A percentile compares a stretch with the other conserved stretches of the same genome.
Conservation (phyloP, 2,113 vertebrate genomes). For the Tretioscincus oriximinensis region DNA sequence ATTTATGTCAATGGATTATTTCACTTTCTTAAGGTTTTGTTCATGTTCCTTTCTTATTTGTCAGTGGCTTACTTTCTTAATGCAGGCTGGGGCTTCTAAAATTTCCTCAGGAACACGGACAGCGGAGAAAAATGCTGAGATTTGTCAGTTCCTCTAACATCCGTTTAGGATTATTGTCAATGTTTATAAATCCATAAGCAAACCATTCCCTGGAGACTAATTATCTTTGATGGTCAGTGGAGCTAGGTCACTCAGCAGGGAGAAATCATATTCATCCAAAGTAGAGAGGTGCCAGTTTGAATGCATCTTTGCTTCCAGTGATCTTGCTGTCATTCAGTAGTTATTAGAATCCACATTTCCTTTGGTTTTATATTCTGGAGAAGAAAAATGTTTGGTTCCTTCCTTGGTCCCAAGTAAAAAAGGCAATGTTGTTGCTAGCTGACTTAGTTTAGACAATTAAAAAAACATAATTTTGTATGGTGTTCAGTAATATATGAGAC, state of each 20-base stretch:
- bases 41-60: constrained; percentile 62
- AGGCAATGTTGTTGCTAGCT: too few relatives aligned
- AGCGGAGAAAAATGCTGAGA: constrained; percentile 64
- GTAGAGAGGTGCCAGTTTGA: constrained; percentile 45
- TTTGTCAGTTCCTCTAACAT: constrained; percentile 72
- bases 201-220: constrained; percentile 69
- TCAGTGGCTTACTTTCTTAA: constrained; percentile 58
- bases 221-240: constrained; percentile 63
- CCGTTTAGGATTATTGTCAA: constrained; percentile 75
- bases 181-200: constrained; percentile 70
- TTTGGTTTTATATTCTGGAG: background rate
- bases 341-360: constrained; percentile 34
- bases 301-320: constrained; percentile 44
- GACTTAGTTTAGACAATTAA: too few relatives aligned
- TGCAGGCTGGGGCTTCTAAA: constrained; percentile 53
- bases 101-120: constrained; percentile 59
- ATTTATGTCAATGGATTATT: constrained; percentile 57
- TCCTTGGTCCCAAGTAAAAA: background rate
- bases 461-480: too few relatives aligned
- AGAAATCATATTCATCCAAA: constrained; percentile 52
- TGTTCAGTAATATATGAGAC: too few relatives aligned
- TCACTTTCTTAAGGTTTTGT: constrained; percentile 40
- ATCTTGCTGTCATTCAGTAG: constrained; percentile 36
- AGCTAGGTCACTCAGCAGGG: constrained; percentile 66
- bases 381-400: background rate